Conservation (phyloP, 2,888 invertebrate species). For the Amphipoea lucens region DNA sequence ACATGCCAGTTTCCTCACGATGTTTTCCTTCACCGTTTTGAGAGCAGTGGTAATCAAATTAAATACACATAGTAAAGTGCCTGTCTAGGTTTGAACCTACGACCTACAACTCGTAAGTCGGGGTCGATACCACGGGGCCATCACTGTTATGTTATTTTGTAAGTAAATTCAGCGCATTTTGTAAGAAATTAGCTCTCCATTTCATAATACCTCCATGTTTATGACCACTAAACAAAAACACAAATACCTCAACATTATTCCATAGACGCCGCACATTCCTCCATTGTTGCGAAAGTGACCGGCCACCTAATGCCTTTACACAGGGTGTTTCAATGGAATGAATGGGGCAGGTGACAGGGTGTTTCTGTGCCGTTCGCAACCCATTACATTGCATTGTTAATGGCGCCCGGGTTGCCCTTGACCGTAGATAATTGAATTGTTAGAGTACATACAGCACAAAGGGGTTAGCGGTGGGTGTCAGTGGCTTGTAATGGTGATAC, state of each 20-base stretch:
- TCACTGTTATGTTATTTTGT: too few species aligned
- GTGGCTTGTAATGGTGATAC: slow-evolving; percentile 9
- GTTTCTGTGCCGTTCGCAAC: slow-evolving; percentile 35
- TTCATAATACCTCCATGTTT: neutral
- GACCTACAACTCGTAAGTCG: too few species aligned
- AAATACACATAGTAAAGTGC: too few species aligned
- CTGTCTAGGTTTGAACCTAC: too few species aligned
- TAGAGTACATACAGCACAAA: slow-evolving; percentile 14
- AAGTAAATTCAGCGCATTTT: neutral
- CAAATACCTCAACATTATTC: slow-evolving; percentile 6
- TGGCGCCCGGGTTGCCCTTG: slow-evolving; percentile 33
- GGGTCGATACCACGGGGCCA: too few species aligned
- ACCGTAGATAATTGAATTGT: slow-evolving; percentile 49
- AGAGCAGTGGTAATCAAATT: too few species aligned
- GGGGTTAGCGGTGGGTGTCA: neutral
- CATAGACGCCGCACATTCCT: slow-evolving; percentile 9
- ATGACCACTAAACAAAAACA: slow-evolving; percentile 1
- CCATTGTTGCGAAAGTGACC: slow-evolving; percentile 29
- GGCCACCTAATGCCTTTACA: slow-evolving; percentile 14
- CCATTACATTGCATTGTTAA: slow-evolving; percentile 54
- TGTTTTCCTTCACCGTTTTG: too few species aligned
- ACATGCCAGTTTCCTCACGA: too few species aligned
- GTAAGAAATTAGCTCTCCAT: neutral
- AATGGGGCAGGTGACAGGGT: slow-evolving; percentile 48
- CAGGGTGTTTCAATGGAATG: slow-evolving; percentile 11